A percentile compares a stretch with the other conserved stretches of the same genome.
These are phyloP conservation scores for Phaetusa simplex DNA, from an alignment of 2,113 vertebrate species.

Conservation along the genomic window DNA sequence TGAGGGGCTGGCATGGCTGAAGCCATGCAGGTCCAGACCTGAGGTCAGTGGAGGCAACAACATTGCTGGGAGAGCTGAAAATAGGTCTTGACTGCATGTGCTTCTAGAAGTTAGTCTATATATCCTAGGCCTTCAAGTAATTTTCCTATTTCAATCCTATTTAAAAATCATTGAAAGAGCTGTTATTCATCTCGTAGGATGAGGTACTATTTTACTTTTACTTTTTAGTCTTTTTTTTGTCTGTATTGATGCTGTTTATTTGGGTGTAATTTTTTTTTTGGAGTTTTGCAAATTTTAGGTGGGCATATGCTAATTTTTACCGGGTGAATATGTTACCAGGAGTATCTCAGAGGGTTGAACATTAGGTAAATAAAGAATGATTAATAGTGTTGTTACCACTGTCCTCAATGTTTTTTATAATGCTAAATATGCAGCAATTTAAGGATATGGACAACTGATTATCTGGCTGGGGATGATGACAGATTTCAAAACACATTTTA, in stretches of 20 bases:
- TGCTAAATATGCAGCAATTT: not conserved
- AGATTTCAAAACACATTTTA: slow-evolving; percentile 21
- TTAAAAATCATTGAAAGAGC: not conserved
- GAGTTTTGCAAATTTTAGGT: not conserved
- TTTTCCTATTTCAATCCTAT: not conserved
- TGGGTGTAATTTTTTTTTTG: not conserved
- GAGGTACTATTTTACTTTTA: not conserved
- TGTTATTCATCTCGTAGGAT: not conserved
- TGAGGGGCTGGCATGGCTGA: not conserved
- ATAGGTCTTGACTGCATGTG: not conserved
- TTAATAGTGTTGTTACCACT: not conserved
- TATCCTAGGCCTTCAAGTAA: not conserved
- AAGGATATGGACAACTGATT: not conserved
- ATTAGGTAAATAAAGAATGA: not conserved
- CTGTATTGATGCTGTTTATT: not conserved
- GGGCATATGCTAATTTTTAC: not conserved
- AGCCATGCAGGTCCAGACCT: not conserved
- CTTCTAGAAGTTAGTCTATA: not conserved
- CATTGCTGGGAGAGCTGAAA: not conserved
- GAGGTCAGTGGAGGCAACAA: not conserved
- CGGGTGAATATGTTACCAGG: not conserved
- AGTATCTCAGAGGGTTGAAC: not conserved
- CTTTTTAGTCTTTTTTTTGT: not conserved
- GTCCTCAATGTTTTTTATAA: not conserved
- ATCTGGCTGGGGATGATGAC: not conserved